phyloP scores from a whole-genome alignment of 1,140 invertebrate genomes.

The Atta texana region DNA sequence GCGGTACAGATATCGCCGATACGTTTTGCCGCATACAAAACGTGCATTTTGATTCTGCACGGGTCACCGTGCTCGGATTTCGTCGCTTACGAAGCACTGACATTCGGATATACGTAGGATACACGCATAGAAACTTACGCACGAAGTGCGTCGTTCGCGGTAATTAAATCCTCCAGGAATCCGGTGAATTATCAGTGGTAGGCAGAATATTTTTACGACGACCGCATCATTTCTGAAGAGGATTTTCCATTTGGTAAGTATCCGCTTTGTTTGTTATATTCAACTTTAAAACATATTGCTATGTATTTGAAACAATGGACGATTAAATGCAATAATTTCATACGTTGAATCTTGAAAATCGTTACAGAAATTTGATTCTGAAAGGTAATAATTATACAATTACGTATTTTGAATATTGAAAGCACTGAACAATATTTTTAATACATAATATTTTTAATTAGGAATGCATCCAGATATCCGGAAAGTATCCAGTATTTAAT shows the following conservation, averaged over 20 bases:
- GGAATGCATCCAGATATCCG: too few species aligned
- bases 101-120: constrained; percentile 30
- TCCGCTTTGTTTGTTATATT: neutral
- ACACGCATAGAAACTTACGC: neutral
- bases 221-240: neutral
- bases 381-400: too few species aligned
- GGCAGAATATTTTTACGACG: constrained; percentile 13
- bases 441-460: too few species aligned
- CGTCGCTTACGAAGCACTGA: constrained; percentile 29
- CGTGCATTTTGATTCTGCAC: constrained; percentile 26
- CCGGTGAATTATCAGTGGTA: constrained; percentile 12
- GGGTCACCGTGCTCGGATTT: constrained; percentile 18
- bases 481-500: too few species aligned
- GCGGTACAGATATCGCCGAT: constrained; percentile 44
- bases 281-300: neutral
- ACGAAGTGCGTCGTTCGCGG: constrained; percentile 37
- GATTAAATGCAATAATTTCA: neutral
- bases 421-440: too few species aligned
- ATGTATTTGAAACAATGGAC: neutral
- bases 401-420: too few species aligned
- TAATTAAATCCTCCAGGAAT: constrained; percentile 39
- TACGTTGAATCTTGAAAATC: neutral
- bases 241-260: constrained; percentile 14
- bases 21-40: constrained; percentile 57
- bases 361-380: too few species aligned